Base-by-base conservation (phyloP, 1,140 invertebrate genomes). In the Apis cerana region DNA sequence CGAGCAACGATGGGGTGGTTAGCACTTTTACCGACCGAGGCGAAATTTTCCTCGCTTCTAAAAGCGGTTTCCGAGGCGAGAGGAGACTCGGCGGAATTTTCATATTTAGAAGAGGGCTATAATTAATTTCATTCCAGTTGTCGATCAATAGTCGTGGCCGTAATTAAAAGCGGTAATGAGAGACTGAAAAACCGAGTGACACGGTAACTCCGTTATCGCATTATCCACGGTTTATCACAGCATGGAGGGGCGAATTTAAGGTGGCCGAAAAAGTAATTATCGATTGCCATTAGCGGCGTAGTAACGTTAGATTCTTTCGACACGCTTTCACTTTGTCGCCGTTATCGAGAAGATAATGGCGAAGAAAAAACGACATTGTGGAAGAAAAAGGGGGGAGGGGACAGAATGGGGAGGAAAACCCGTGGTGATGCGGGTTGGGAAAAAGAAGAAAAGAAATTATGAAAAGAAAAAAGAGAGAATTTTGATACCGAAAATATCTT, bases 321-420 rank as follows among this genome's bases (percentile, higher is more conserved):
- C 11, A 12, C 56, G 56, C 59, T 74, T 74, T 74, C n/a, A 52
- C 52, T 54, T 59, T 17, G 78, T n/a, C 78, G n/a, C 33, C 23
- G 78, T 80, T 80, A 80, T 80, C 74, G 78, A 70, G 64, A 70
- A 65, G 78, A 80, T 80, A 80, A 74, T 64, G 59, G 70, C 50
- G 23, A 48, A 11, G 33, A 19, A 48, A 17, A 50, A 50, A 54
- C 19, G 68, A 43, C 17, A 52, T 12, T 5, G 61, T 4, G 23
- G 21, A 21, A n/a, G 2, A 48, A 1, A 48, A 12, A 64, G 19
- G 21, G 15, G 4, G 9, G 1, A n/a, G 1, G 23, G 7, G 23
- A 10, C 17, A 5, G 23, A 10, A 0, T 21, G 8, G 12, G 23
- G 13, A 2, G 27, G 17, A 9, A 48, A 52, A 23, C 8, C 9